Base-by-base conservation (phyloP, 2,113 vertebrate genomes). In the Tragulus kanchil region DNA sequence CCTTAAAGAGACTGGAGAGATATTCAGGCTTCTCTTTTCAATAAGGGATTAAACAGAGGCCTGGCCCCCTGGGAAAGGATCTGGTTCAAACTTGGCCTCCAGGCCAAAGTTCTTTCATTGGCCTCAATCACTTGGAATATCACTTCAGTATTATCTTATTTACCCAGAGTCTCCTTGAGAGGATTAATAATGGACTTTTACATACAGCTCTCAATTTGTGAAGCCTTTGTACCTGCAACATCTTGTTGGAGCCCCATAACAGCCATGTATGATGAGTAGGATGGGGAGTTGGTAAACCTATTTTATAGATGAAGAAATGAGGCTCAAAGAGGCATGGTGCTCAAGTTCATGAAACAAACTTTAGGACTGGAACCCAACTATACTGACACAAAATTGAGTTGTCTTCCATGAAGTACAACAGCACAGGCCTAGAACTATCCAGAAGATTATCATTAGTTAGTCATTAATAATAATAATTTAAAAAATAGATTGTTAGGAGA, bases 131-230 rank as follows among this genome's bases (percentile, higher is more conserved):
- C 85, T 97, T 93, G 90, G 65, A 96, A 86, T 73, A 90, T 94
- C 71, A 94, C 54, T 97, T 86, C 75, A 87, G 48, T 84, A 58
- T 97, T 96, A 89, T 67, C 84, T 93, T 90, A 87, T 93, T 96
- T 93, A 95, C 71, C 85, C 62, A 82, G 73, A 79, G 48, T 90
- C 56, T 88, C 54, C 64, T 82, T 90, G 69, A 62, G 54, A 97
- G 50, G 15, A 85, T 87, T 86, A 88, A 84, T 77, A 94, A 92
- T 78, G 94, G 65, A 78, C 4, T 45, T 94, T 97, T 86, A 97
- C 31, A 81, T 84, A 81, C 8, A 89, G 6, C 62, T 42, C 36
- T 96, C 11, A 96, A 31, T 52, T 82, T 96, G 71, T 8, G 54
- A 64, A 81, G 12, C 17, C 19, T 95, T 94, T 75, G 52, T 85